Evolutionary conservation across 2,888 invertebrate genomes (phyloP).

Genomic region (Cerceris rybyensis): DNA sequence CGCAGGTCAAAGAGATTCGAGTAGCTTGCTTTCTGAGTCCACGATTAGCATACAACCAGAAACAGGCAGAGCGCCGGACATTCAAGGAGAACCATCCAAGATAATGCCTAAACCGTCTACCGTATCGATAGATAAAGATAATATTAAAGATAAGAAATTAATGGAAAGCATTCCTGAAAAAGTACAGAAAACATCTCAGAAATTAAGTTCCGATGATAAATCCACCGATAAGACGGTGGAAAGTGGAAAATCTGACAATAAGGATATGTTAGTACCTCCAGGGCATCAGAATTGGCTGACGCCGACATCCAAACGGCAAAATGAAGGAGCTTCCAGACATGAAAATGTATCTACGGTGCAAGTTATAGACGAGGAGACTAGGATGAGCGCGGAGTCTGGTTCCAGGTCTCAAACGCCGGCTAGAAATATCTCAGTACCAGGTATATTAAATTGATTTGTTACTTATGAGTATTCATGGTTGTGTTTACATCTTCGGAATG

Average conservation of each 20-base stretch:
- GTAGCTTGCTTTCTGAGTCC: slow-evolving; percentile 40
- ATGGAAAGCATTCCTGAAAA: slow-evolving; percentile 38
- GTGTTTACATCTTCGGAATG: too few relatives aligned
- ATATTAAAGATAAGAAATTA: slow-evolving; percentile 33
- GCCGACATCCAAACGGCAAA: slow-evolving; percentile 73
- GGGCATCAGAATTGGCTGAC: slow-evolving; percentile 78
- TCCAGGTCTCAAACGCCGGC: slow-evolving; percentile 81
- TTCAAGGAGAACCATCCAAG: slow-evolving; percentile 34
- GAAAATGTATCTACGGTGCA: slow-evolving; percentile 79
- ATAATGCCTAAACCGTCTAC: slow-evolving; percentile 33
- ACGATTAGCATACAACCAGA: slow-evolving; percentile 52
- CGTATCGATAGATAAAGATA: slow-evolving; percentile 43
- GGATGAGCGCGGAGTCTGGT: slow-evolving; percentile 83
- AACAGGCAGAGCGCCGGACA: slow-evolving; percentile 23
- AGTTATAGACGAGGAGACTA: slow-evolving; percentile 83
- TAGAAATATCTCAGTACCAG: slow-evolving; percentile 75
- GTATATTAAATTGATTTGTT: slow-evolving; percentile 57
- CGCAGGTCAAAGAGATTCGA: slow-evolving; percentile 13
- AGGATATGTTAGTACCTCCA: slow-evolving; percentile 59
- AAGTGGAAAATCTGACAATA: slow-evolving; percentile 59
- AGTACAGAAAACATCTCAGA: slow-evolving; percentile 38
- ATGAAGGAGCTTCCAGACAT: slow-evolving; percentile 61
- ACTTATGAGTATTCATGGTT: not conserved
- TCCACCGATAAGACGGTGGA: slow-evolving; percentile 52
- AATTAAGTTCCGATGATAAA: slow-evolving; percentile 53